Evolutionary conservation across 2,888 invertebrate species (phyloP).

Genomic region (Xestoiulus laeticollis): DNA sequence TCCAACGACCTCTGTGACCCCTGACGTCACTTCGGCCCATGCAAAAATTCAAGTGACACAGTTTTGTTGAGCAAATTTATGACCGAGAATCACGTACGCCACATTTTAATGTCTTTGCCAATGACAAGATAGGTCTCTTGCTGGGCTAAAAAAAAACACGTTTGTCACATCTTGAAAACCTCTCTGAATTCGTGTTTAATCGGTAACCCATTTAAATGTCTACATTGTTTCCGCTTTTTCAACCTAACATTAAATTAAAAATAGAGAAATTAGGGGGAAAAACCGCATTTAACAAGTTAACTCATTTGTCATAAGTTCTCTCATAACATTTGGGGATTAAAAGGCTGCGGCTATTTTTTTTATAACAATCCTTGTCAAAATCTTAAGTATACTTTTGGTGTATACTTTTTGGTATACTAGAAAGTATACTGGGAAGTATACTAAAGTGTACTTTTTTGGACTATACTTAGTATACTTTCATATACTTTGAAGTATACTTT

Average conservation of each 20-base stretch:
- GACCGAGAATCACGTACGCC: not conserved
- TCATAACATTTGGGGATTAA: not conserved
- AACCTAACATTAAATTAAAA: not conserved
- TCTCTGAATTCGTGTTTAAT: constrained; percentile 20
- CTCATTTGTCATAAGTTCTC: constrained; percentile 22
- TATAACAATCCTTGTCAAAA: too few species aligned
- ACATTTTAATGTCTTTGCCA: not conserved
- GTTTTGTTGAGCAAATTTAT: not conserved
- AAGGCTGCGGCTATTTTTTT: not conserved
- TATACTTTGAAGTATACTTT: too few species aligned
- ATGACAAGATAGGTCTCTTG: constrained; percentile 28
- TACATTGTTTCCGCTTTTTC: constrained; percentile 1
- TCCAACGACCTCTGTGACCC: not conserved
- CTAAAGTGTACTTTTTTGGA: too few species aligned
- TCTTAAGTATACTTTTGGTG: too few species aligned
- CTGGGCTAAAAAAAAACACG: not conserved
- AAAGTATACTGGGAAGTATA: too few species aligned
- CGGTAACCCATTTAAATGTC: constrained; percentile 3
- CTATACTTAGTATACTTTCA: too few species aligned
- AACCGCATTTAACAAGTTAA: not conserved
- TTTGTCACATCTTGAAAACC: constrained; percentile 17
- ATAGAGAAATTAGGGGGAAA: not conserved
- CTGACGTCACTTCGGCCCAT: constrained; percentile 15
- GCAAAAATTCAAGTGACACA: constrained; percentile 9
- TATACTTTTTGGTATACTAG: too few species aligned